These are phyloP conservation scores for Stigmatopora argus DNA, from an alignment of 2,113 vertebrate genomes.

Conservation along the genomic window DNA sequence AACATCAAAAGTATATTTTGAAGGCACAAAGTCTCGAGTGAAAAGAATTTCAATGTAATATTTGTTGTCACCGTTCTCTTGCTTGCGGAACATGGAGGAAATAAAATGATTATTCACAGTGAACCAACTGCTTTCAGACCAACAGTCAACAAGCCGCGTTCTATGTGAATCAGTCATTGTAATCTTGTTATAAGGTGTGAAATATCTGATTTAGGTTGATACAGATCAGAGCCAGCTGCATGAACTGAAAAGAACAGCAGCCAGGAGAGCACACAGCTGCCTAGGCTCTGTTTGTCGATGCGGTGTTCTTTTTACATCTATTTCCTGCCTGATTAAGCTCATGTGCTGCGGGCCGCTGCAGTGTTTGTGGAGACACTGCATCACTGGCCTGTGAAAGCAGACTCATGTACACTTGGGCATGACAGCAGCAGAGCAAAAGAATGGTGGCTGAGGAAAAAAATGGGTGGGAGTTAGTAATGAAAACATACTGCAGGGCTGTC, in stretches of 20 bases:
- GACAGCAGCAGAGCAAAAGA: conserved; percentile 15
- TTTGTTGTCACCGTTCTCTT: neutral
- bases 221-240: conserved; percentile 20
- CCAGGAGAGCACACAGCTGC: conserved; percentile 28
- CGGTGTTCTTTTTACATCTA: conserved; percentile 53
- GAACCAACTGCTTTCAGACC: neutral
- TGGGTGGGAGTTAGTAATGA: conserved; percentile 14
- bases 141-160: conserved; percentile 1
- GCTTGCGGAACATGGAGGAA: neutral
- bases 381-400: conserved; percentile 52
- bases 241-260: conserved; percentile 40
- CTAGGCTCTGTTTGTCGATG: conserved; percentile 17
- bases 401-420: conserved; percentile 44
- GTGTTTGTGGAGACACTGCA: conserved; percentile 46
- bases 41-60: neutral
- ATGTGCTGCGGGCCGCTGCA: conserved; percentile 45
- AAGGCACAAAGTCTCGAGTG: neutral
- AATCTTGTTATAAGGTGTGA: neutral
- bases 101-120: neutral
- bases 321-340: conserved; percentile 61
- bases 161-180: neutral
- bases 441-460: conserved; percentile 7
- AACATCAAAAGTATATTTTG: too few species aligned
- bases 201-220: conserved; percentile 14
- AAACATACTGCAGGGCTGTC: conserved; percentile 29